Evolutionary conservation across 2,888 invertebrate species (phyloP).

Genomic region (Mythimna lalbum): DNA sequence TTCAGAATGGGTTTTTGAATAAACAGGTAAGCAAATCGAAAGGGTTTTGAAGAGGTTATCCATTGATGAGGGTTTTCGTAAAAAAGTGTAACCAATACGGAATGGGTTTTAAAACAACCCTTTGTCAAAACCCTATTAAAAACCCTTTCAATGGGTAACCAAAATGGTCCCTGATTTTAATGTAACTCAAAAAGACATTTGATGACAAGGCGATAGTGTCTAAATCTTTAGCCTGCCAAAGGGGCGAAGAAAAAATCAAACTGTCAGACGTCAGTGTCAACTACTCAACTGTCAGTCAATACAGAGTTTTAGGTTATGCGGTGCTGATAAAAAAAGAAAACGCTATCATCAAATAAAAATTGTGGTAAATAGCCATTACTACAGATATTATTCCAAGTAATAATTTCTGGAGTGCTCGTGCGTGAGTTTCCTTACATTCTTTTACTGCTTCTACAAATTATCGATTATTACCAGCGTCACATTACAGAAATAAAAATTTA

Average conservation of each 20-base stretch:
- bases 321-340: slow-evolving; percentile 17
- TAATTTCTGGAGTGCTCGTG: slow-evolving; percentile 63
- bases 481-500: slow-evolving; percentile 66
- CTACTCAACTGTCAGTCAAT: neutral
- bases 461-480: slow-evolving; percentile 28
- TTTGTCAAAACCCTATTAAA: no score
- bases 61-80: no score
- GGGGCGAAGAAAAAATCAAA: neutral
- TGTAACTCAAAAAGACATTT: no score
- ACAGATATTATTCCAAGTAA: slow-evolving; percentile 51
- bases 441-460: slow-evolving; percentile 26
- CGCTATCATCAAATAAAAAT: slow-evolving; percentile 39
- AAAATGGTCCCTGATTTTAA: no score
- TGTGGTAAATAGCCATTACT: slow-evolving; percentile 55
- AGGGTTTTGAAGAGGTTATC: no score
- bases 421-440: slow-evolving; percentile 55
- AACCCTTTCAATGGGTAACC: no score
- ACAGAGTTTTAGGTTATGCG: slow-evolving; percentile 46
- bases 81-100: no score
- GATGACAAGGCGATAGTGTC: neutral
- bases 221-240: neutral
- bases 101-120: no score
- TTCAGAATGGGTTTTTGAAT: no score
- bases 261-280: slow-evolving; percentile 21
- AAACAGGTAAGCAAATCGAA: no score